Conservation (phyloP, 2,797 vertebrate species). For the Yasuhikotakia modesta region DNA sequence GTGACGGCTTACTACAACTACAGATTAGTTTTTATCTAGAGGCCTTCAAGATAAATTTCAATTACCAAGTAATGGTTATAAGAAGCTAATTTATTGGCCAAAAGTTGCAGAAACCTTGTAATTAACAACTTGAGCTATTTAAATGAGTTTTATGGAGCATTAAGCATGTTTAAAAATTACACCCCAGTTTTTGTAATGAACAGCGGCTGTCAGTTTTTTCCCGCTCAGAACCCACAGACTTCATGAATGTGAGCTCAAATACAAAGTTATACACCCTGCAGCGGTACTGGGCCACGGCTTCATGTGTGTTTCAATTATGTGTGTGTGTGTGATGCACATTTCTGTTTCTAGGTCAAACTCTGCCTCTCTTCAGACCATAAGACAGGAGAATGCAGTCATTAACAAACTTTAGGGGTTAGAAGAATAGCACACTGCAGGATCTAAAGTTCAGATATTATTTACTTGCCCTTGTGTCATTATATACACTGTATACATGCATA, state of each 20-base stretch:
- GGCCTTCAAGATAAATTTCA: no score
- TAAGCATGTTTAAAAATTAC: conserved; percentile 9
- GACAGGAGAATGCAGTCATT: background rate
- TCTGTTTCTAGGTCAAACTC: conserved; percentile 33
- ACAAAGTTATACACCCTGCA: conserved; percentile 34
- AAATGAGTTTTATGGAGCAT: background rate
- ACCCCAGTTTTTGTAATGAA: conserved; percentile 27
- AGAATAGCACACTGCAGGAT: no score
- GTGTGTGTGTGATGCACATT: background rate
- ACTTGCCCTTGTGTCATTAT: no score
- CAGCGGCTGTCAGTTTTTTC: conserved; percentile 41
- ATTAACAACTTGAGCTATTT: background rate
- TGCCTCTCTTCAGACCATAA: background rate
- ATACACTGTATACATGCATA: no score
- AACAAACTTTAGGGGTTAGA: background rate
- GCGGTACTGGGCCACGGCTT: conserved; percentile 20
- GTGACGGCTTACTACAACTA: no score
- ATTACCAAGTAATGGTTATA: no score
- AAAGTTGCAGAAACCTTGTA: no score
- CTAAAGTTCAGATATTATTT: no score
- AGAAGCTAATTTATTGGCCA: no score
- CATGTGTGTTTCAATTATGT: conserved; percentile 42
- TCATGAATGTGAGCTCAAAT: conserved; percentile 30
- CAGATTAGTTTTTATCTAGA: no score
- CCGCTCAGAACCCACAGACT: conserved; percentile 16